Evolutionary conservation across 2,797 vertebrate genomes (phyloP).

Genomic region (Scarus forsteni): DNA sequence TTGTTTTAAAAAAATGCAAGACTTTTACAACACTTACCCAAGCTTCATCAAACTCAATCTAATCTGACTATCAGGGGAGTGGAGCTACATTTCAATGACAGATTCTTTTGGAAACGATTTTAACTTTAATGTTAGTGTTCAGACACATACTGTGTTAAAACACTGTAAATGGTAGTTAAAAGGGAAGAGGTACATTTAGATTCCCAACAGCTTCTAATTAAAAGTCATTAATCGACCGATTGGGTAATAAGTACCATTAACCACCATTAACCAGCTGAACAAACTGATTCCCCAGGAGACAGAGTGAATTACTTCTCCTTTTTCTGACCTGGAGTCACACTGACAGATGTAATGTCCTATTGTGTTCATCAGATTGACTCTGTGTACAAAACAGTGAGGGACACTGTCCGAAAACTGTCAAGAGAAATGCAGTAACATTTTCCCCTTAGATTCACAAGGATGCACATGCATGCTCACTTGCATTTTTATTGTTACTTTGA

Average conservation of each 20-base stretch:
- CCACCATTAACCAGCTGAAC: conserved; percentile 18
- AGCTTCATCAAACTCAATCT: too few relatives aligned
- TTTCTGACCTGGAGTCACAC: conserved; percentile 7
- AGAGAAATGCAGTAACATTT: conserved; percentile 45
- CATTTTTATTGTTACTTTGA: conserved; percentile 19
- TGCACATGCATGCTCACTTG: conserved; percentile 36
- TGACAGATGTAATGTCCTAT: conserved; percentile 22
- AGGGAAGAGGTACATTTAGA: background rate
- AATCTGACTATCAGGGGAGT: too few relatives aligned
- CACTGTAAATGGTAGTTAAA: background rate
- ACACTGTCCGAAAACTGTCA: conserved; percentile 24
- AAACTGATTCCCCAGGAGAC: conserved; percentile 25
- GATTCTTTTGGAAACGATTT: too few relatives aligned
- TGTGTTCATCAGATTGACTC: conserved; percentile 38
- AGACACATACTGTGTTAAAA: too few relatives aligned
- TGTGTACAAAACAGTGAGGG: conserved; percentile 17
- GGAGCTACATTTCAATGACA: too few relatives aligned
- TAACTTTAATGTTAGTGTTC: too few relatives aligned
- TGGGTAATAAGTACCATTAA: conserved; percentile 4
- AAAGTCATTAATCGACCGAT: conserved; percentile 3
- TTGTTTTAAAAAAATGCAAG: too few relatives aligned
- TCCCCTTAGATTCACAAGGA: conserved; percentile 41
- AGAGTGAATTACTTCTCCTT: conserved; percentile 5
- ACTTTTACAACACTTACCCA: too few relatives aligned
- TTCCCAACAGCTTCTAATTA: background rate